Base-by-base conservation (phyloP, 2,888 invertebrate species). In the Lathronympha strigana region DNA sequence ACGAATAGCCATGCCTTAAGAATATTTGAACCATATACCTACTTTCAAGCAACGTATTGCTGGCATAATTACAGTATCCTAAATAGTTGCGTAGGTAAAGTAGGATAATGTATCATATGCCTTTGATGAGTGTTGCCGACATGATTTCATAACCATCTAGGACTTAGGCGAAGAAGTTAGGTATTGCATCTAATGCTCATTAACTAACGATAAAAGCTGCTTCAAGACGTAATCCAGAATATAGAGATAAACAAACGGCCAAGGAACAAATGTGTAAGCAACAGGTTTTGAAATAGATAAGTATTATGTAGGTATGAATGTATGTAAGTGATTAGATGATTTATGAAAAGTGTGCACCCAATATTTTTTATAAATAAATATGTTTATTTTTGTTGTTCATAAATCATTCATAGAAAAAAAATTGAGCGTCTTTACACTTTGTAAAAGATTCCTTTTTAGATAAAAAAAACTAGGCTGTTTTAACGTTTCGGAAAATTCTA, bases 1-100 rank as follows among this genome's bases (percentile, higher is more conserved):
- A 43, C 31, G 62, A 53, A 55, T 66, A 60, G 63, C 49, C 28
- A n/a, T 58, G 33, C 11, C 54, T 43, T 45, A 38, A n/a, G 51
- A 57, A 67, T 33, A 31, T 66, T 33, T 51, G 50, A 25, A 17
- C 25, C 49, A 33, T 21, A 63, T 19, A 49, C 21, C 49, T 9
- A 19, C 25, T 53, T 63, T 57, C 31, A 36, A 45, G 15, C 13
- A 25, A 23, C n/a, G 55, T 40, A 45, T 23, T 36, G 11, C 3
- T n/a, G 8, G 25, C 40, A 58, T 63, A 63, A 63, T 58, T 63
- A 51, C 21, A 49, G 45, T 47, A 49, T 36, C 25, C 47, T 33
- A 45, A n/a, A 57, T 45, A 33, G 43, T 57, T 31, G 25, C 28
- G 13, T 57, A 45, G 43, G 31, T 45, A 31, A 31, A 28, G 43